phyloP scores from a whole-genome alignment of 2,888 invertebrate species.

The Aproaerema taeniolella region DNA sequence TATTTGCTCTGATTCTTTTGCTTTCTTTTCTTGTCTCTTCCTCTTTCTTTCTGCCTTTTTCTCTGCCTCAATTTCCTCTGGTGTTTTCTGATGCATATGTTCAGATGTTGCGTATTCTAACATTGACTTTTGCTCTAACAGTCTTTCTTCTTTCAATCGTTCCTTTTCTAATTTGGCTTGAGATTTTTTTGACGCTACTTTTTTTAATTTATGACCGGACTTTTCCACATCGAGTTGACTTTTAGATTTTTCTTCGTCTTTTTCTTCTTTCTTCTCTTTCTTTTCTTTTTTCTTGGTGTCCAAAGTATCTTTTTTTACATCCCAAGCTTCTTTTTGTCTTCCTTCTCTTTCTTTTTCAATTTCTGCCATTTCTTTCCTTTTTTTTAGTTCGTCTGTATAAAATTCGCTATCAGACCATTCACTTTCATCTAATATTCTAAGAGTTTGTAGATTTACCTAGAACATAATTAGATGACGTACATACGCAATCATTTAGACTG shows the following conservation, averaged over 20 bases:
- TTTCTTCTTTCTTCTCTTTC: slow-evolving; percentile 1
- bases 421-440: slow-evolving; percentile 3
- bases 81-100: neutral
- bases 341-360: neutral
- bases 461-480: neutral
- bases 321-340: neutral
- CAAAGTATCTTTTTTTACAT: neutral
- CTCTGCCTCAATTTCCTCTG: slow-evolving; percentile 1
- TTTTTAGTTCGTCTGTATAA: neutral
- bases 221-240: too few relatives aligned
- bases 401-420: neutral
- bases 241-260: neutral
- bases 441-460: slow-evolving; percentile 5
- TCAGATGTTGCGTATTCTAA: too few relatives aligned
- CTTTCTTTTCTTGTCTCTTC: slow-evolving; percentile 6
- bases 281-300: slow-evolving; percentile 1
- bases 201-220: too few relatives aligned
- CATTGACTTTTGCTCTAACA: neutral
- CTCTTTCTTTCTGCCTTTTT: slow-evolving; percentile 2
- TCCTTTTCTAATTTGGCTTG: neutral
- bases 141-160: neutral
- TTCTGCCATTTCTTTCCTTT: neutral
- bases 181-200: too few relatives aligned
- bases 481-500: neutral
- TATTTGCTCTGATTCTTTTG: slow-evolving; percentile 1